phyloP scores from a whole-genome alignment of 1,140 invertebrate genomes.

The Bilobella aurantiaca region DNA sequence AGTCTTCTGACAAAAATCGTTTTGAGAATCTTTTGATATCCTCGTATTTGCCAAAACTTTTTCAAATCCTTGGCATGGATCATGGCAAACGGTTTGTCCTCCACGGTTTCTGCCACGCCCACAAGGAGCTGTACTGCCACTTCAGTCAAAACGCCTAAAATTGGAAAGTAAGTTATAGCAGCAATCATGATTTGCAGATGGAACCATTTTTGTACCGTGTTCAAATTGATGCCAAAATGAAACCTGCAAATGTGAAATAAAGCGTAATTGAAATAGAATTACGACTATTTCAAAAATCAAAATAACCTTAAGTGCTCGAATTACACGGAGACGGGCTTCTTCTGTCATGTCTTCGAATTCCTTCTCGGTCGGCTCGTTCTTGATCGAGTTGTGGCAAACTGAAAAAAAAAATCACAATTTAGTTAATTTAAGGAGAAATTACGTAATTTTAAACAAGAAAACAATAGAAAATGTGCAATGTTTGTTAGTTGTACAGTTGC shows the following conservation, averaged over 20 bases:
- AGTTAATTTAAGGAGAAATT: too few relatives aligned
- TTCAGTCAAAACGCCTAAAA: constrained; percentile 26
- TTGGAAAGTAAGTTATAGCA: background rate
- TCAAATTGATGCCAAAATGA: background rate
- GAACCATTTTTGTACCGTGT: constrained; percentile 12
- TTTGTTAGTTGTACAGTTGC: too few relatives aligned
- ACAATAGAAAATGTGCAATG: too few relatives aligned
- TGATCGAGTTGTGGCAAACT: background rate
- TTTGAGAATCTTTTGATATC: background rate
- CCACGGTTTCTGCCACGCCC: constrained; percentile 10
- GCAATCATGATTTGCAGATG: background rate
- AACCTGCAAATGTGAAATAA: background rate
- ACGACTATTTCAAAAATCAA: too few relatives aligned
- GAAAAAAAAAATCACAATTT: background rate
- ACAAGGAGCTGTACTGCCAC: constrained; percentile 27
- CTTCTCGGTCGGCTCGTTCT: constrained; percentile 20
- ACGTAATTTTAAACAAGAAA: too few relatives aligned
- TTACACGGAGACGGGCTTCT: constrained; percentile 26
- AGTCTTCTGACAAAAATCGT: background rate
- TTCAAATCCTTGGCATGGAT: constrained; percentile 22
- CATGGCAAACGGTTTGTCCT: constrained; percentile 25
- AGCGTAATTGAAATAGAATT: background rate
- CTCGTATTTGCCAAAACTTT: constrained; percentile 23
- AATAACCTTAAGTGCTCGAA: constrained; percentile 31
- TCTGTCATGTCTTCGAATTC: constrained; percentile 25